phyloP scores from a whole-genome alignment of 2,797 vertebrate genomes.

The Dipus sagitta region DNA sequence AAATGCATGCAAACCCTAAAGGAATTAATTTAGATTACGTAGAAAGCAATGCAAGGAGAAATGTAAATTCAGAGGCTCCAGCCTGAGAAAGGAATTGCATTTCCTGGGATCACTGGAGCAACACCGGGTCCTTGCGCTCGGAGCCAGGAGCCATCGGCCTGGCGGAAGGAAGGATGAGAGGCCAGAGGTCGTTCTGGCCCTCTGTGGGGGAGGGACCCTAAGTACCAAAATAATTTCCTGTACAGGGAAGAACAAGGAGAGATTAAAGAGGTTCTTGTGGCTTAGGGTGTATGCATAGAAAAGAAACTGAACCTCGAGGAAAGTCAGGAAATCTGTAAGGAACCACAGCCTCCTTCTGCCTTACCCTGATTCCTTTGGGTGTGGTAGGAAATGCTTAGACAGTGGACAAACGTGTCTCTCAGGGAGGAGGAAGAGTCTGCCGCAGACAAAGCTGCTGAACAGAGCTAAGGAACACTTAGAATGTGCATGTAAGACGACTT shows the following conservation, averaged over 20 bases:
- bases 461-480: neutral
- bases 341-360: conserved; percentile 31
- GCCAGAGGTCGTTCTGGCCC: neutral
- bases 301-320: conserved; percentile 2
- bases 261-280: conserved; percentile 18
- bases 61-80: neutral
- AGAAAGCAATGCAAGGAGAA: conserved; percentile 71
- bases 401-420: neutral
- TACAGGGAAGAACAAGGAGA: neutral
- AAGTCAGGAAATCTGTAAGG: conserved; percentile 57
- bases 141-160: conserved; percentile 2
- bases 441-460: neutral
- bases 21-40: conserved; percentile 63
- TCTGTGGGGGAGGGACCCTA: neutral
- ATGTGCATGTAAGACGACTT: neutral
- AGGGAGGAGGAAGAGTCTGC: conserved; percentile 29
- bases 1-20: conserved; percentile 50
- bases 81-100: conserved; percentile 71
- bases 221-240: conserved; percentile 68
- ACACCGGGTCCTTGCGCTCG: neutral
- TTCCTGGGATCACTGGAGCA: conserved; percentile 72
- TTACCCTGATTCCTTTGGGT: conserved; percentile 57
- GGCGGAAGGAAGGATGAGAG: neutral
- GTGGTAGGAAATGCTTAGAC: conserved; percentile 18
- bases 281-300: neutral